phyloP scores from a whole-genome alignment of 2,113 vertebrate species.

The Epinephelus lanceolatus region DNA sequence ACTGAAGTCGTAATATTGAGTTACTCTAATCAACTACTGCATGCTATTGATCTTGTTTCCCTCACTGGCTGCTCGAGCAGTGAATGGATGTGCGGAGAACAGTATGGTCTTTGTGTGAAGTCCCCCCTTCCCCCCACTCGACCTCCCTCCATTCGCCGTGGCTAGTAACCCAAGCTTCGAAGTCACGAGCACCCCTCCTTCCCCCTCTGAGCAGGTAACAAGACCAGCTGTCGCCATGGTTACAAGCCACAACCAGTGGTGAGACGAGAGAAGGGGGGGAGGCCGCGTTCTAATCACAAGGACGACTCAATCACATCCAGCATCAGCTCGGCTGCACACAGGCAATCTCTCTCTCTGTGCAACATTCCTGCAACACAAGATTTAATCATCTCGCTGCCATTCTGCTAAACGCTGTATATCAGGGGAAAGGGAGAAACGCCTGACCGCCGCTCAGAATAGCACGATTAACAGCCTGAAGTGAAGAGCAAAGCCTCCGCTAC shows the following conservation, averaged over 20 bases:
- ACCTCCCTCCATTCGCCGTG: slow-evolving; percentile 46
- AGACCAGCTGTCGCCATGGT: slow-evolving; percentile 78
- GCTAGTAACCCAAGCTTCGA: slow-evolving; percentile 72
- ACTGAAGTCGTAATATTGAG: slow-evolving; percentile 75
- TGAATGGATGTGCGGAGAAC: slow-evolving; percentile 74
- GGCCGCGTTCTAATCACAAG: slow-evolving; percentile 62
- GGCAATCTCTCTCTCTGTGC: slow-evolving; percentile 50
- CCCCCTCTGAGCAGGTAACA: slow-evolving; percentile 70
- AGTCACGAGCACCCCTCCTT: slow-evolving; percentile 71
- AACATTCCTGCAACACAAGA: slow-evolving; percentile 54
- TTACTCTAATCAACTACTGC: slow-evolving; percentile 79
- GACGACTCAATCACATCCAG: slow-evolving; percentile 76
- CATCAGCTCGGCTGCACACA: slow-evolving; percentile 47
- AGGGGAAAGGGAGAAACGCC: slow-evolving; percentile 30
- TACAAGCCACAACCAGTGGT: slow-evolving; percentile 69
- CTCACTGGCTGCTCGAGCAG: slow-evolving; percentile 50
- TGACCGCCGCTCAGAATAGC: slow-evolving; percentile 65
- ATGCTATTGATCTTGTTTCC: slow-evolving; percentile 77
- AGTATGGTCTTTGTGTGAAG: slow-evolving; percentile 76
- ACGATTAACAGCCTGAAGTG: slow-evolving; percentile 56
- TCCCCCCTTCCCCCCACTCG: slow-evolving; percentile 6
- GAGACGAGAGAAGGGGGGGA: slow-evolving; percentile 23
- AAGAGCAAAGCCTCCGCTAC: slow-evolving; percentile 47
- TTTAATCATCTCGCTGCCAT: slow-evolving; percentile 62
- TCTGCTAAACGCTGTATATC: slow-evolving; percentile 48